A percentile compares a stretch with the other conserved stretches of the same genome.
Evolutionary conservation across 2,888 invertebrate species (phyloP).

Genomic region (Pheosia gnoma): DNA sequence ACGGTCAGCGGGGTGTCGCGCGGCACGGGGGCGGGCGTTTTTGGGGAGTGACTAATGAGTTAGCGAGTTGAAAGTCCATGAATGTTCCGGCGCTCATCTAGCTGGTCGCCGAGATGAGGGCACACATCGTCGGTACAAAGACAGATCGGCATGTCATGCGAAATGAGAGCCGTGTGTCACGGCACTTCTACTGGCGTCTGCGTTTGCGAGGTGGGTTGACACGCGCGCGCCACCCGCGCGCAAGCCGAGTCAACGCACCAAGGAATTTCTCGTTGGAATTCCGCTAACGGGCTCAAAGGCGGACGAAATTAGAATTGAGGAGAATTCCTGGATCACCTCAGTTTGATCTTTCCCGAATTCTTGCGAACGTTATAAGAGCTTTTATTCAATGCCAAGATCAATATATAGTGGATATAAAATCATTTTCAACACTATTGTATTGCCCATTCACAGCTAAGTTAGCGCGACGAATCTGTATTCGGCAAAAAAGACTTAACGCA

Average conservation of each 20-base stretch:
- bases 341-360: conserved; percentile 24
- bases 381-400: neutral
- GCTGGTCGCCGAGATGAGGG: conserved; percentile 54
- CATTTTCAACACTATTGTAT: no score
- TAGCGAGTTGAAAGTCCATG: conserved; percentile 59
- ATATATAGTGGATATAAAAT: no score
- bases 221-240: conserved; percentile 38
- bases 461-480: no score
- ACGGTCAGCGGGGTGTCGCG: conserved; percentile 33
- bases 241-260: conserved; percentile 40
- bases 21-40: conserved; percentile 46
- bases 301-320: conserved; percentile 46
- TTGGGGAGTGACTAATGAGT: conserved; percentile 67
- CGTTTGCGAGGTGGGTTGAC: conserved; percentile 36
- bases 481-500: no score
- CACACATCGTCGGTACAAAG: conserved; percentile 69
- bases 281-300: conserved; percentile 45
- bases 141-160: conserved; percentile 44
- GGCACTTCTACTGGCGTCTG: conserved; percentile 39
- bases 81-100: conserved; percentile 75
- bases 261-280: conserved; percentile 38
- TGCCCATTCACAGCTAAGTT: no score
- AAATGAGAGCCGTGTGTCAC: conserved; percentile 54
- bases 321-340: conserved; percentile 33
- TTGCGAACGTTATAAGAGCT: conserved; percentile 11